phyloP scores from a whole-genome alignment of 2,113 vertebrate species.

The Trematocara stigmaticum region DNA sequence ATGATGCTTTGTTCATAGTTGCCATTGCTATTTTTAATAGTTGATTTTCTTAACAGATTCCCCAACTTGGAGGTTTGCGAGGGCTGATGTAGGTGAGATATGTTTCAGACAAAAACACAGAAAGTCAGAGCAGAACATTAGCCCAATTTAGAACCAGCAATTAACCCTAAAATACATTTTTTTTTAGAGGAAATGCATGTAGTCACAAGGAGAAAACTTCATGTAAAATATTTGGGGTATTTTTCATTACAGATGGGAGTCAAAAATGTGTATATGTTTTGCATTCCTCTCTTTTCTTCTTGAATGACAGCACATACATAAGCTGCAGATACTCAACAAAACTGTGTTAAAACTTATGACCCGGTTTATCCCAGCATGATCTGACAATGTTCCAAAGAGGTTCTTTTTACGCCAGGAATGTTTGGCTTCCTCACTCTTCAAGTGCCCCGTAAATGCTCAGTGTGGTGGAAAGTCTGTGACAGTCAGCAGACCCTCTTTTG shows the following conservation, averaged over 20 bases:
- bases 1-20: not conserved
- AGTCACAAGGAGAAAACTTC: not conserved
- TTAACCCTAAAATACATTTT: not conserved
- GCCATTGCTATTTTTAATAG: not conserved
- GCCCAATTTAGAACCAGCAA: not conserved
- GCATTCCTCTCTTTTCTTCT: too few species aligned
- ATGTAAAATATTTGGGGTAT: fast-evolving
- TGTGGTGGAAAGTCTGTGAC: not conserved
- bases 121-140: too few species aligned
- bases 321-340: not conserved
- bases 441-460: not conserved
- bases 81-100: not conserved
- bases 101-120: not conserved
- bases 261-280: not conserved
- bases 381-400: not conserved
- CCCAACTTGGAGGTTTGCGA: not conserved
- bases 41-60: not conserved
- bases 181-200: not conserved
- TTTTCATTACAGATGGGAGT: not conserved
- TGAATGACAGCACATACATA: not conserved
- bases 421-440: not conserved
- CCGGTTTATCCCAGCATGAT: not conserved
- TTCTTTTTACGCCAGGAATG: not conserved
- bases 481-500: not conserved
- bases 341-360: not conserved